Evolutionary conservation across 2,888 invertebrate genomes (phyloP).

Genomic region (Cephus spinipes): DNA sequence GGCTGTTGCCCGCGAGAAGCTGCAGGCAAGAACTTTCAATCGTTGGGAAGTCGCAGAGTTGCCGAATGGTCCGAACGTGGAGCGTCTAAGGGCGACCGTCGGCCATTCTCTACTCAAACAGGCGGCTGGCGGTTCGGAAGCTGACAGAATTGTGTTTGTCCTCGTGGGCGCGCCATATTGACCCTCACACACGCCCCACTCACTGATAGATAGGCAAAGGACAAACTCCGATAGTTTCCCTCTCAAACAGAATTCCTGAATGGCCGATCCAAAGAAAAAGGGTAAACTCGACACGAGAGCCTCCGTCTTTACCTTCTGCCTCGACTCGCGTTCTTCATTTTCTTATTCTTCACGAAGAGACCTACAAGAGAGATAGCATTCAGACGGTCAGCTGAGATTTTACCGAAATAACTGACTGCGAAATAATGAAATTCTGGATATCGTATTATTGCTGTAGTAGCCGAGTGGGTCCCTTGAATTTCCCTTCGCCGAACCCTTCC

Average conservation of each 20-base stretch:
- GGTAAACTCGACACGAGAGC: no score
- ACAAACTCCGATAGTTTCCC: slow-evolving; percentile 1
- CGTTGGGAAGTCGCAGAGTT: no score
- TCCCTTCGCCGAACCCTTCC: slow-evolving; percentile 1
- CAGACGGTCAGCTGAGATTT: no score
- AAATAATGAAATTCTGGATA: no score
- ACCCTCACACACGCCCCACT: slow-evolving; percentile 4
- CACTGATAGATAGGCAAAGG: slow-evolving; percentile 3
- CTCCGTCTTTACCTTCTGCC: no score
- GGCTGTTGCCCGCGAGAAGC: no score
- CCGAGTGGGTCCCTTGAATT: neutral
- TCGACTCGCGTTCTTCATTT: slow-evolving; percentile 11
- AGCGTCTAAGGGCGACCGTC: no score
- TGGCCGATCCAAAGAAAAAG: neutral
- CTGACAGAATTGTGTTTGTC: neutral
- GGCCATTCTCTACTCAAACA: neutral
- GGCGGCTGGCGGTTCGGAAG: neutral
- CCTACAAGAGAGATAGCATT: no score
- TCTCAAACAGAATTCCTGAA: neutral
- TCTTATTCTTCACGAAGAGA: neutral
- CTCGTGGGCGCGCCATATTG: neutral
- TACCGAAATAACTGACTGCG: no score
- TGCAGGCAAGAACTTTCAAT: no score
- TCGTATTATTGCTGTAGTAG: no score
- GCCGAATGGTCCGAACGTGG: no score